Conservation (phyloP, 2,113 vertebrate species). For the Pao palembangensis region DNA sequence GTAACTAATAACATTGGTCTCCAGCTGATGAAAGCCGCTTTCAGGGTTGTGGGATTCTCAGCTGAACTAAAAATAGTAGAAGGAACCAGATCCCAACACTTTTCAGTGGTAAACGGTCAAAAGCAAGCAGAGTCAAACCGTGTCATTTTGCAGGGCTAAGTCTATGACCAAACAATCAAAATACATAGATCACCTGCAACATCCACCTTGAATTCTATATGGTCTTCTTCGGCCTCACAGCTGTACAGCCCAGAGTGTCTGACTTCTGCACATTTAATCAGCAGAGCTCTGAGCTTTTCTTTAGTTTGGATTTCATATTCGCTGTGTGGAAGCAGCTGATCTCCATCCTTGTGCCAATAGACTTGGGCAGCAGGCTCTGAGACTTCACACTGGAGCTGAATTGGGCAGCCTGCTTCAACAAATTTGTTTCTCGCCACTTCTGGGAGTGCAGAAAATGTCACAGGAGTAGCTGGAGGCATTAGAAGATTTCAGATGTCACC, state of each 20-base stretch:
- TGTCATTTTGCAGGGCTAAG: slow-evolving; percentile 1
- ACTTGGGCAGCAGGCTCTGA: slow-evolving; percentile 68
- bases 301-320: slow-evolving; percentile 66
- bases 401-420: slow-evolving; percentile 67
- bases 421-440: slow-evolving; percentile 69
- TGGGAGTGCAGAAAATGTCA: slow-evolving; percentile 67
- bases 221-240: slow-evolving; percentile 75
- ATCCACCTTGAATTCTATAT: slow-evolving; percentile 78
- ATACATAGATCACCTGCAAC: slow-evolving; percentile 77
- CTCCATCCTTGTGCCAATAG: slow-evolving; percentile 74
- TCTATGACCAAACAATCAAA: slow-evolving; percentile 69
- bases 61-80: too few species aligned
- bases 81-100: too few species aligned
- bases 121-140: background rate
- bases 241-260: slow-evolving; percentile 73
- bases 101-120: too few species aligned
- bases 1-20: too few species aligned
- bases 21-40: too few species aligned
- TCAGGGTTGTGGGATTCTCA: too few species aligned
- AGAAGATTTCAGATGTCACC: slow-evolving; percentile 50
- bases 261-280: slow-evolving; percentile 69
- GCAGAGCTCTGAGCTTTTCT: slow-evolving; percentile 63
- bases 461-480: slow-evolving; percentile 63
- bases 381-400: slow-evolving; percentile 73
- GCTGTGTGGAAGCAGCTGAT: slow-evolving; percentile 51